Conservation (phyloP, 2,113 vertebrate genomes). For the Corapipo altera region DNA sequence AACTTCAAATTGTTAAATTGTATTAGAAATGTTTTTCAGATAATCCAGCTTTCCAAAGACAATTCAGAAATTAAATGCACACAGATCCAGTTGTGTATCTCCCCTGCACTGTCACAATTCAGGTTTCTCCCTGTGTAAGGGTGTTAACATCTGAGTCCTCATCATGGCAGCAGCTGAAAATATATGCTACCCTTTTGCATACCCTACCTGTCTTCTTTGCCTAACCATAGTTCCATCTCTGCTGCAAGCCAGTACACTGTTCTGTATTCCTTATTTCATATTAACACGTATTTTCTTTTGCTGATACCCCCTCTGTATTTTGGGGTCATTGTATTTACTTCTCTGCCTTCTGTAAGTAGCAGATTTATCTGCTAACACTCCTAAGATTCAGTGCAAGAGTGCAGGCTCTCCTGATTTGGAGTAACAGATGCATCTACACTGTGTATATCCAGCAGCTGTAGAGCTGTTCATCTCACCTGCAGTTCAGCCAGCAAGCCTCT, state of each 20-base stretch:
- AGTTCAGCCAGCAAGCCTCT: not conserved
- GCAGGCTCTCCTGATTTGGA: not conserved
- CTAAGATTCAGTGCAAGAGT: not conserved
- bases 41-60: not conserved
- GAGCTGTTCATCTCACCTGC: not conserved
- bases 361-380: rapidly evolving
- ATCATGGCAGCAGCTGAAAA: not conserved
- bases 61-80: not conserved
- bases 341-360: not conserved
- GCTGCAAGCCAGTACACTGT: not conserved
- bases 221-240: not conserved
- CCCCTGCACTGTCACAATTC: not conserved
- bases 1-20: not conserved
- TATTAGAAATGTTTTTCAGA: not conserved
- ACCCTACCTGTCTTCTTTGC: not conserved
- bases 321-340: not conserved
- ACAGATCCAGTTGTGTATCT: not conserved
- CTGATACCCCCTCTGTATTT: not conserved
- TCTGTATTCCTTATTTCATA: not conserved
- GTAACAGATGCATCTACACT: not conserved
- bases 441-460: not conserved
- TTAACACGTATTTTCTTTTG: not conserved
- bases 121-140: not conserved
- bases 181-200: not conserved
- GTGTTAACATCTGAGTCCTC: not conserved